Conservation (phyloP, 2,113 vertebrate genomes). For the Daubentonia madagascariensis region DNA sequence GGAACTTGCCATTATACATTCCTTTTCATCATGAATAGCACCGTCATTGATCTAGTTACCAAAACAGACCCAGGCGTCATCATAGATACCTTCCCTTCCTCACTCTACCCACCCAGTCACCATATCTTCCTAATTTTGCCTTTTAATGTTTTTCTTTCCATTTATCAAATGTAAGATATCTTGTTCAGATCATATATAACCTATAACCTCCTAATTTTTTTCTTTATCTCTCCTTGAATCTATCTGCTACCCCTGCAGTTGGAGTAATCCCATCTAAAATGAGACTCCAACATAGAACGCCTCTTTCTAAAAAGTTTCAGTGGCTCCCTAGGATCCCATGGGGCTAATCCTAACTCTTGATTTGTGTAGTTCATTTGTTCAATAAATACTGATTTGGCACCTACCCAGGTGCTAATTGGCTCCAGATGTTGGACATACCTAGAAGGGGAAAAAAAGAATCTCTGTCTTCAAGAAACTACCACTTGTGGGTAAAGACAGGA, state of each 20-base stretch:
- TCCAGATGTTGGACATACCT: not conserved
- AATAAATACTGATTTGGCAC: not conserved
- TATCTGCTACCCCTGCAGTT: not conserved
- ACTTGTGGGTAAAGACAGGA: not conserved
- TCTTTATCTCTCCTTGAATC: not conserved
- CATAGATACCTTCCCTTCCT: not conserved
- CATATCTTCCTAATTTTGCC: not conserved
- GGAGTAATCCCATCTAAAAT: not conserved
- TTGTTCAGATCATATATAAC: not conserved
- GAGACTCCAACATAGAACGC: not conserved
- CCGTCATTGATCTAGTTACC: not conserved
- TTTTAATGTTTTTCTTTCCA: not conserved
- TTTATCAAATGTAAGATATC: not conserved
- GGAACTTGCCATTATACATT: not conserved
- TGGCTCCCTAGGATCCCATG: not conserved
- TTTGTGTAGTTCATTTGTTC: not conserved
- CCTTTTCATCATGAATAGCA: not conserved
- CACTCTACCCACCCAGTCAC: accelerated
- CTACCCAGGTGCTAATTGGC: not conserved
- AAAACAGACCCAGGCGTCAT: not conserved
- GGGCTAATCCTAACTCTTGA: not conserved
- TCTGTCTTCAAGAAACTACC: not conserved
- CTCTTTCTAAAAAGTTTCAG: not conserved
- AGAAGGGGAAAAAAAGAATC: not conserved
- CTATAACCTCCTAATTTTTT: not conserved